Evolutionary conservation across 2,797 vertebrate genomes (phyloP).

Genomic region (Pelochelys cantorii): DNA sequence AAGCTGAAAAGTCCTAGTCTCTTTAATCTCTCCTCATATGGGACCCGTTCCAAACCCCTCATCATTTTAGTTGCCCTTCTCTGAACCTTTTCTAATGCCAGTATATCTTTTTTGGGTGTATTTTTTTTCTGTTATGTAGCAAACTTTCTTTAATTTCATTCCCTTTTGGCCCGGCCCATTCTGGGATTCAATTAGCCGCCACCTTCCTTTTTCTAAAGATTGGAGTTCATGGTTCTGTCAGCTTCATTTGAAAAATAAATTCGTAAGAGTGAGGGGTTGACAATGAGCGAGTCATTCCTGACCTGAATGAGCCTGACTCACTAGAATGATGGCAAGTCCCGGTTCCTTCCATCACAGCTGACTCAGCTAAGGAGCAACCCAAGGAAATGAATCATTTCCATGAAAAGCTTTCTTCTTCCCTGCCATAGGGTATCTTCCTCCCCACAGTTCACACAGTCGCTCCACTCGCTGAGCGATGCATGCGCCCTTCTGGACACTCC

Average conservation of each 20-base stretch:
- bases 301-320: conserved; percentile 14
- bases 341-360: background rate
- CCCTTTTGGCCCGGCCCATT: conserved; percentile 15
- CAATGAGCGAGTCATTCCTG: conserved; percentile 20
- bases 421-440: background rate
- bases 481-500: background rate
- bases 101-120: too few relatives aligned
- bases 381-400: conserved; percentile 9
- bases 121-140: conserved; percentile 16
- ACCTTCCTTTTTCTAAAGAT: background rate
- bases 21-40: too few relatives aligned
- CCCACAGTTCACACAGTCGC: background rate
- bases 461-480: background rate
- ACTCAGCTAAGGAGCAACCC: background rate
- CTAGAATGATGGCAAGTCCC: conserved; percentile 5
- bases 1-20: too few relatives aligned
- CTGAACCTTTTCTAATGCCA: too few relatives aligned
- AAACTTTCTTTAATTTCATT: conserved; percentile 52
- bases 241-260: conserved; percentile 48
- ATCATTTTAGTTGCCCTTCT: too few relatives aligned
- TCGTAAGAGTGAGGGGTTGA: conserved; percentile 23
- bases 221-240: background rate
- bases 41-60: too few relatives aligned
- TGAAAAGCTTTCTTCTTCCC: background rate
- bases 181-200: conserved; percentile 28